Conservation (phyloP, 2,888 invertebrate species). For the Piscicola geometra region DNA sequence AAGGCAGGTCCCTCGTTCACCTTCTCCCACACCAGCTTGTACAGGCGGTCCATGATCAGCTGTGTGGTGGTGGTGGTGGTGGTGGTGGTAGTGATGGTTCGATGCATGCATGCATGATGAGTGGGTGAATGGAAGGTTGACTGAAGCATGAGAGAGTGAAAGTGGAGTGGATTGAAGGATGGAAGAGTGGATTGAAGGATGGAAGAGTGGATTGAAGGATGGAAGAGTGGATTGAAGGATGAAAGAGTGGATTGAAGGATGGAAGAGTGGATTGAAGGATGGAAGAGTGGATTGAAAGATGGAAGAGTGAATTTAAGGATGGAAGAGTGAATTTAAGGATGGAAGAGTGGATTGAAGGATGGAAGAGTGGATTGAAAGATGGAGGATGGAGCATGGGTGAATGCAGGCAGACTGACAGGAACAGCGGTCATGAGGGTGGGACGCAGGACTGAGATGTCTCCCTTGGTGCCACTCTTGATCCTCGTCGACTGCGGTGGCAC, state of each 20-base stretch:
- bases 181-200: too few species aligned
- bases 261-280: background rate
- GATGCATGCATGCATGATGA: background rate
- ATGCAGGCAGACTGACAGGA: slow-evolving; percentile 64
- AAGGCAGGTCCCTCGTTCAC: slow-evolving; percentile 73
- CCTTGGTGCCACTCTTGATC: slow-evolving; percentile 87
- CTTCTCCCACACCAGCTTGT: slow-evolving; percentile 92
- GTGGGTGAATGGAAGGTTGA: background rate
- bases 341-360: background rate
- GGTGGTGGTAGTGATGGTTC: background rate
- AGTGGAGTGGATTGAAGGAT: background rate
- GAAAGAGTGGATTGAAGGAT: background rate
- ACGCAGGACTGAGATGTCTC: slow-evolving; percentile 82
- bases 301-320: background rate
- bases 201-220: too few species aligned
- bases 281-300: background rate
- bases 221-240: background rate
- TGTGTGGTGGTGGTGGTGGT: slow-evolving; percentile 54
- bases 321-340: background rate
- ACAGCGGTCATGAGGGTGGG: slow-evolving; percentile 95
- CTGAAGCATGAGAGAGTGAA: background rate
- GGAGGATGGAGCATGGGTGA: too few species aligned
- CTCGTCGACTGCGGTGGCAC: slow-evolving; percentile 68
- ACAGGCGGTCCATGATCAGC: slow-evolving; percentile 93
- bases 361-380: too few species aligned